Base-by-base conservation (phyloP, 2,797 vertebrate genomes). In the Notolepis coatsorum region DNA sequence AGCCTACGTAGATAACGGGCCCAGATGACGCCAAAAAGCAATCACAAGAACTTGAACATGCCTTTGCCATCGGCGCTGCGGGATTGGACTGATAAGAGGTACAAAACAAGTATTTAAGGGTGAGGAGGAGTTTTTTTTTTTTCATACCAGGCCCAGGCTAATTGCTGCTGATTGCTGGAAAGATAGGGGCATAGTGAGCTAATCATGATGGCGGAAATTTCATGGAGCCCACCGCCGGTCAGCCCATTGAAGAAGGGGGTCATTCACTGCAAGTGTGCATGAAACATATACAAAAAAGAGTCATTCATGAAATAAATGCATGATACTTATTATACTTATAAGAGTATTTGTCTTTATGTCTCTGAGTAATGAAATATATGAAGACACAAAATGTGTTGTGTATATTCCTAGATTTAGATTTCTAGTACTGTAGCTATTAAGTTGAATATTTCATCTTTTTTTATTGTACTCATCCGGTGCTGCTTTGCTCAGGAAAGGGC, bases 1-100 rank as follows among this genome's bases (percentile, higher is more conserved):
- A 92, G 90, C 92, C 91, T 90, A 85, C 59, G 67, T 39, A 92
- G 90, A 92, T 91, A 91, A 85, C 59, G 0, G n/a, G 75, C 73
- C 82, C 82, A 61, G 74, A 89, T 89, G 87, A 91, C 82, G 86
- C 87, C 88, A 78, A 87, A 41, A 90, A 76, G 79, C 82, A 87
- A 90, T 92, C 84, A 73, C 85, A 73, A 79, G 79, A 84, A 87
- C 77, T 84, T 33, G 2, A 77, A 79, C n/a, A 7, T 68, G 68
- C 42, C 50, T 33, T 66, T 54, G 67, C 77, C 65, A 77, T 73
- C 81, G 74, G 79, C 77, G 61, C 68, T 18, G n/a, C n/a, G 7
- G 4, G 39, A 54, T 52, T 58, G 61, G 64, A 71, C 77, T 78
- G 79, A 86, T 81, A 81, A 79, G 54, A 79, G 57, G 43, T 27